A percentile compares a stretch with the other conserved stretches of the same genome.
These are phyloP conservation scores for Leptopilina myrica DNA, from an alignment of 2,888 invertebrate species.

Conservation along the genomic window DNA sequence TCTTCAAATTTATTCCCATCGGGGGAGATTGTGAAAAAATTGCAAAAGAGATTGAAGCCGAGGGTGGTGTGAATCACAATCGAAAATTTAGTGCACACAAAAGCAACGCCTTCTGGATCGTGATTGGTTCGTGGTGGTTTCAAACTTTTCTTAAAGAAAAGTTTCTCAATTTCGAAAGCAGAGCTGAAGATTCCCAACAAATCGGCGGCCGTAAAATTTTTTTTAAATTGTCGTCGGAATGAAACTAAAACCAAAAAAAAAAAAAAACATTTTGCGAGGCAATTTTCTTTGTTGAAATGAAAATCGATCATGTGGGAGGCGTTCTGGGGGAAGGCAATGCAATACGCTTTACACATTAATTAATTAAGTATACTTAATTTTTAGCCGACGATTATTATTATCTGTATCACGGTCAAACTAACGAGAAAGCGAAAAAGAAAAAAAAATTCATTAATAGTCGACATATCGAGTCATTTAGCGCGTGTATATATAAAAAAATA, in stretches of 20 bases:
- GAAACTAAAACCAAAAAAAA: neutral
- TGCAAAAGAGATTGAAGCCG: slow-evolving; percentile 10
- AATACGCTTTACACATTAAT: slow-evolving; percentile 81
- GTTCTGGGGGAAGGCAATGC: slow-evolving; percentile 84
- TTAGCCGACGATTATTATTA: slow-evolving; percentile 55
- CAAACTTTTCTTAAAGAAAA: too few species aligned
- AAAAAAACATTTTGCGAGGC: neutral
- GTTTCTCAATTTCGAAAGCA: too few species aligned
- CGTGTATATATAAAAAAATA: slow-evolving; percentile 68
- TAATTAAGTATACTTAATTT: slow-evolving; percentile 71
- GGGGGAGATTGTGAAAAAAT: neutral
- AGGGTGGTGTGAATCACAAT: neutral
- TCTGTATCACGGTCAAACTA: slow-evolving; percentile 55
- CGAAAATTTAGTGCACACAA: slow-evolving; percentile 22
- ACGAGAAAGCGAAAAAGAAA: slow-evolving; percentile 47
- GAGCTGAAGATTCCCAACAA: too few species aligned
- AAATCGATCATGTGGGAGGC: slow-evolving; percentile 56
- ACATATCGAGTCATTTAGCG: slow-evolving; percentile 76
- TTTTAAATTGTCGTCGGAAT: neutral
- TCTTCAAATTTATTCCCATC: neutral
- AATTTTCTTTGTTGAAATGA: neutral
- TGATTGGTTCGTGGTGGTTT: neutral
- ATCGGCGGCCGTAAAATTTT: neutral
- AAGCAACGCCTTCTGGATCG: slow-evolving; percentile 43
- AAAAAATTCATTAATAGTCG: slow-evolving; percentile 72